phyloP scores from a whole-genome alignment of 1,140 invertebrate genomes.

The Platyscapa corneri region DNA sequence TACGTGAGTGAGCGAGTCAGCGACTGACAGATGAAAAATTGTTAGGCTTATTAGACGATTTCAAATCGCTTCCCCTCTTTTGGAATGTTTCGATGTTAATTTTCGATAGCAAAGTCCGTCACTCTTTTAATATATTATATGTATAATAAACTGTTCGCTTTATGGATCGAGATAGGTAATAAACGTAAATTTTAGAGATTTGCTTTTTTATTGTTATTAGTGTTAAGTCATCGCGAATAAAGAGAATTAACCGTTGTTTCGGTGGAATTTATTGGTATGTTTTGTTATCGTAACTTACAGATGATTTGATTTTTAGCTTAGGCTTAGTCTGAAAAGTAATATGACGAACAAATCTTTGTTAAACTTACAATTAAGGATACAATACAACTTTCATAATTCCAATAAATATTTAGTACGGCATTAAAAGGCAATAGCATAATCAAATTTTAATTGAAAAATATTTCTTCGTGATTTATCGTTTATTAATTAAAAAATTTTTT shows the following conservation, averaged over 20 bases:
- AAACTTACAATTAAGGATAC: background rate
- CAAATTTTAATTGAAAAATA: background rate
- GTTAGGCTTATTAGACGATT: slow-evolving; percentile 48
- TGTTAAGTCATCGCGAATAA: slow-evolving; percentile 39
- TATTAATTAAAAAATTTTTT: no score
- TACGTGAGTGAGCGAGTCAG: background rate
- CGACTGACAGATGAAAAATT: slow-evolving; percentile 48
- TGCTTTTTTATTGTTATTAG: background rate
- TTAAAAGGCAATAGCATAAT: background rate
- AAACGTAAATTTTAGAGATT: background rate
- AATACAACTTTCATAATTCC: background rate
- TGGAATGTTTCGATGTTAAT: slow-evolving; percentile 46
- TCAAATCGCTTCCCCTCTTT: slow-evolving; percentile 3
- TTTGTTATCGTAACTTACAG: background rate
- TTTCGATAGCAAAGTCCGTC: slow-evolving; percentile 36
- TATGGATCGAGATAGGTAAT: background rate
- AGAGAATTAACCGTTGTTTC: slow-evolving; percentile 31
- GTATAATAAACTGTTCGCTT: background rate
- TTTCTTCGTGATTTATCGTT: background rate
- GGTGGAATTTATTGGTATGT: slow-evolving; percentile 8
- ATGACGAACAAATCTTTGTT: background rate
- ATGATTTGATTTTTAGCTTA: background rate
- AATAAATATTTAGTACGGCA: background rate
- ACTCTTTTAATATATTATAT: slow-evolving; percentile 27
- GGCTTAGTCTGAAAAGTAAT: background rate